Conservation (phyloP, 1,140 invertebrate species). For the Pseudomyrmex concolor region DNA sequence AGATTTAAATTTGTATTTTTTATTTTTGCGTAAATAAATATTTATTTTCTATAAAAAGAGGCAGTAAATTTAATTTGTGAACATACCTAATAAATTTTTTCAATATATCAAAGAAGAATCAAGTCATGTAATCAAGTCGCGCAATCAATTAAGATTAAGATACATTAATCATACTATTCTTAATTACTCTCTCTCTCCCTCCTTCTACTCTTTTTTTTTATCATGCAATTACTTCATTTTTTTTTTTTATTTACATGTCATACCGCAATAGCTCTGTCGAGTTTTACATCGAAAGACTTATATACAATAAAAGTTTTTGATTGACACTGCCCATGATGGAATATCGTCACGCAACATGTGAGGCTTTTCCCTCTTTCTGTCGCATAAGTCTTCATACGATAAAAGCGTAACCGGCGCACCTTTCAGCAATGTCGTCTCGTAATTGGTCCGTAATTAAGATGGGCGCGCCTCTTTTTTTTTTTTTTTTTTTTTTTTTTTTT, state of each 20-base stretch:
- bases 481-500: slow-evolving; percentile 25
- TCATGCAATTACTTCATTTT: not conserved
- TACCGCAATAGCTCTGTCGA: not conserved
- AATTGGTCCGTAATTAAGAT: slow-evolving; percentile 71
- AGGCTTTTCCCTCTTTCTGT: slow-evolving; percentile 16
- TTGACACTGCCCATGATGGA: slow-evolving; percentile 15
- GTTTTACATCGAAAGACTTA: not conserved
- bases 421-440: slow-evolving; percentile 45
- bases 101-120: too few relatives aligned
- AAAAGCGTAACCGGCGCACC: slow-evolving; percentile 61
- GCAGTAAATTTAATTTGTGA: too few relatives aligned
- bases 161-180: not conserved
- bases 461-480: slow-evolving; percentile 61
- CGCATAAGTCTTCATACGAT: slow-evolving; percentile 32
- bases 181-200: not conserved
- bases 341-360: slow-evolving; percentile 49
- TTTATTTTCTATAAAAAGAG: too few relatives aligned
- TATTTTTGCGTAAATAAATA: too few relatives aligned
- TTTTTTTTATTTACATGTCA: not conserved
- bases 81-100: too few relatives aligned
- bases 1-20: not conserved
- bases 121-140: not conserved
- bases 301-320: slow-evolving; percentile 19
- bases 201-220: not conserved
- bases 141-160: not conserved